Base-by-base conservation (phyloP, 1,140 invertebrate species). In the Drosophila santomea region DNA sequence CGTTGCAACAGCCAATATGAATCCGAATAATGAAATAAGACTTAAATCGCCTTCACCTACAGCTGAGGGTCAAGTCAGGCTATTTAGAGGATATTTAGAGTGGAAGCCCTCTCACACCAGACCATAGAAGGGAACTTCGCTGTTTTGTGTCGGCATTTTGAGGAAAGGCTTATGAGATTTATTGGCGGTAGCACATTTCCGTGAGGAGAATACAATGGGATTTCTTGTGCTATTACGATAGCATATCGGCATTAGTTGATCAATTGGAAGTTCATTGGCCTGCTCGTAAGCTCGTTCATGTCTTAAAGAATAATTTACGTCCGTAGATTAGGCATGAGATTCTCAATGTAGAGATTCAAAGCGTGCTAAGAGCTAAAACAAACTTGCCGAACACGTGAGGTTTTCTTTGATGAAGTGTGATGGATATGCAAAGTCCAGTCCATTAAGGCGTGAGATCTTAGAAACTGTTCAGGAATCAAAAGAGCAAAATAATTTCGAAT, bases 181-280 rank as follows among this genome's bases (percentile, higher is more conserved):
- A 52, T 17, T 52, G 50, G 50, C 10, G 32, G 0, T 52, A 52
- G 1, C 28, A 36, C 28, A 52, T 36, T 15, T 36, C 50, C 4
- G 28, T 36, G 44, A 20, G 44, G 2, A 41, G 44, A 12, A 15
- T 25, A 4, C 44, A 47, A n/a, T 48, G 45, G 45, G 45, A 48
- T 52, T 7, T n/a, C n/a, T 36, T 52, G n/a, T 52, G 50, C 15
- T 52, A 6, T 52, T 52, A 35, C 28, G 28, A 52, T 35, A 52
- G 50, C 28, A 52, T 52, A 36, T 52, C 28, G 7, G 15, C 2
- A 35, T 35, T 17, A 3, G 28, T 17, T 11, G 50, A 52, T 36
- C 28, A 52, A 12, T 52, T 35, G 6, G 28, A 36, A 52, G 15
- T 35, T 28, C 47, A 4, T 28, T 51, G 25, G 25, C 5, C 50